Evolutionary conservation across 2,113 vertebrate species (phyloP), one percentile per base, ranked within the genome.

Genomic region (Monopterus albus): DNA sequence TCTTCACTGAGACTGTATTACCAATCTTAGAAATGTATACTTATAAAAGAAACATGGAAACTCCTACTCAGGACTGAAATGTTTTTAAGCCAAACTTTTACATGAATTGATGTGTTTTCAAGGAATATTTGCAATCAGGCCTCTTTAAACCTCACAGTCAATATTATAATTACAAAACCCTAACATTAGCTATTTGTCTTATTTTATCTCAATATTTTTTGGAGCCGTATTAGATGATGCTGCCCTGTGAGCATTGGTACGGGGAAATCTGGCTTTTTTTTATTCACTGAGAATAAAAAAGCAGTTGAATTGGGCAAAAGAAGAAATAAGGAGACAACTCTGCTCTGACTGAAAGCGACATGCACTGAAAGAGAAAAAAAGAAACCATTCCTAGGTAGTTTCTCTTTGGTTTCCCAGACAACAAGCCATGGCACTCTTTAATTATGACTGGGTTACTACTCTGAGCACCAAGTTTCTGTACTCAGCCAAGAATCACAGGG

Each of bases 401-500:
- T 91, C 81, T 85, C 83, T 83, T 74, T 85, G 80, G 90, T 93
- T 92, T 83, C 91, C 90, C 36, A 85, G 92, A 91, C 91, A 89
- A 91, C 91, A 18, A 51, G 80, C 82, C 14, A 2, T 72, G 78
- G 71, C 78, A 87, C 75, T 77, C 79, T 91, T 71, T 88, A 88
- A 87, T 90, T 88, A 89, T 87, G 55, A 76, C 78, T 73, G 79
- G 77, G 84, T 90, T 87, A 85, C 82, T 74, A 81, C 89, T 69
- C 77, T 17, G 78, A 81, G 83, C 61, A 75, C 82, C 85, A 67
- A 71, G 73, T 79, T 79, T 78, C 68, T 67, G 17, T 49, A 55
- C 58, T 51, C 42, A 66, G 78, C 74, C 63, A 82, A 65, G 52
- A 69, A 46, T 81, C 59, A 78, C 20, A 43, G 69, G 64, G 47